A percentile compares a stretch with the other conserved stretches of the same genome.
Evolutionary conservation across 1,140 invertebrate genomes (phyloP).

Genomic region (Drosophila trapezifrons): DNA sequence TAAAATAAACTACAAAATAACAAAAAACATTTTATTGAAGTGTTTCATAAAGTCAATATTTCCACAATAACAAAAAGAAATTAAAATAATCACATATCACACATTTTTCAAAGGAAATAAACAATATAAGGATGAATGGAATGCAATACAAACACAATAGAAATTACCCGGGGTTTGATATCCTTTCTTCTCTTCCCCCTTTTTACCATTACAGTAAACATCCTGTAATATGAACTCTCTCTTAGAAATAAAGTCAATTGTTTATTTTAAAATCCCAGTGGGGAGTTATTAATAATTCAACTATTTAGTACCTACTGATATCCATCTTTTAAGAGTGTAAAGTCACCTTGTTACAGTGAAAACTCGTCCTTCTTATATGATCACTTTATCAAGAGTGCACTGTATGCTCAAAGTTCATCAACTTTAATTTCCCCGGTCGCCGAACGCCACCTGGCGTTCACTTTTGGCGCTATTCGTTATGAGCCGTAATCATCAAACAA

Average conservation of each 20-base stretch:
- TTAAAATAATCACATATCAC: background rate
- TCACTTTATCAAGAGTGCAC: background rate
- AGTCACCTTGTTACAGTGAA: background rate
- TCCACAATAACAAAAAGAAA: background rate
- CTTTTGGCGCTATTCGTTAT: slow-evolving; percentile 36
- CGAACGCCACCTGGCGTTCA: slow-evolving; percentile 35
- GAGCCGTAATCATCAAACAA: slow-evolving; percentile 40
- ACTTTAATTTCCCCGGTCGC: background rate
- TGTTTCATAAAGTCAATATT: background rate
- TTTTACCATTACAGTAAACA: background rate
- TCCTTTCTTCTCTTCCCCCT: background rate
- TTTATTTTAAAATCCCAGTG: too few species aligned
- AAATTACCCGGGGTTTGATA: background rate
- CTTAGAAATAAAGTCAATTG: background rate
- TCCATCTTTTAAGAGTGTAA: too few species aligned
- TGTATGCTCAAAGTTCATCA: slow-evolving; percentile 10
- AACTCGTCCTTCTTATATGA: too few species aligned
- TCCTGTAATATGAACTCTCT: too few species aligned
- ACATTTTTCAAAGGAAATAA: too few species aligned
- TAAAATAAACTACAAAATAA: background rate
- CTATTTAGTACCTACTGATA: too few species aligned
- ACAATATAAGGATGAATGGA: background rate
- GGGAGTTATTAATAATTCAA: too few species aligned
- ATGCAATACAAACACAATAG: background rate
- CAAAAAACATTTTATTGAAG: background rate